Conservation (phyloP, 2,113 vertebrate species). For the Oryzias curvinotus region DNA sequence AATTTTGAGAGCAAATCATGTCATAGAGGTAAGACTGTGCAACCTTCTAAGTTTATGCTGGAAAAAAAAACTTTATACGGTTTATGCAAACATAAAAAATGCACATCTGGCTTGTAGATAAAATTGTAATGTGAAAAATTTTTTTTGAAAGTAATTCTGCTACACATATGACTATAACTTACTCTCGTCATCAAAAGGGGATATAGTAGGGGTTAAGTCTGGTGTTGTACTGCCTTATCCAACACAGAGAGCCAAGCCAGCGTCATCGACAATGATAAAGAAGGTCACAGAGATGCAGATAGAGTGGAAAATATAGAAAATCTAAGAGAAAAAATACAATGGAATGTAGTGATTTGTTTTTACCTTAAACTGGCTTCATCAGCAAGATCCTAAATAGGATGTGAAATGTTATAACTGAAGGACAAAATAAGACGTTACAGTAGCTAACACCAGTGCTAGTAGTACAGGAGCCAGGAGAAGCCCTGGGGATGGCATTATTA, state of each 20-base stretch:
- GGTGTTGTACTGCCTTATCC: background rate
- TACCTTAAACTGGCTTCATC: constrained; percentile 56
- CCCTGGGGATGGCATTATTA: too few relatives aligned
- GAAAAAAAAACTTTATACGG: too few relatives aligned
- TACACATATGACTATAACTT: too few relatives aligned
- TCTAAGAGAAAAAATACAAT: background rate
- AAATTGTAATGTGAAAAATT: too few relatives aligned
- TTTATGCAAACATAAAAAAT: too few relatives aligned
- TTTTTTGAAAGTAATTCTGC: too few relatives aligned
- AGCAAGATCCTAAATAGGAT: constrained; percentile 32
- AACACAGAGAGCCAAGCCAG: constrained; percentile 31
- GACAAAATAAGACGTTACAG: constrained; percentile 16
- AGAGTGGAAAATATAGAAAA: constrained; percentile 5
- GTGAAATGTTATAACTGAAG: constrained; percentile 31
- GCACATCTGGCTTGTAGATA: too few relatives aligned
- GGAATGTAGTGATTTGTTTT: constrained; percentile 51
- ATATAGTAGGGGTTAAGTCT: too few relatives aligned
- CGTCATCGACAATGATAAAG: background rate
- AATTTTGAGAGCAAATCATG: too few relatives aligned
- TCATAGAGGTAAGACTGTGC: too few relatives aligned
- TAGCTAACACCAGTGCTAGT: constrained; percentile 1
- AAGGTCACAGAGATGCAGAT: background rate
- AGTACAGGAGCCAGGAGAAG: background rate
- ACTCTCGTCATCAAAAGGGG: too few relatives aligned
- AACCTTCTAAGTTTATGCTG: too few relatives aligned